phyloP scores from a whole-genome alignment of 2,113 vertebrate genomes.

The Passerina amoena region DNA sequence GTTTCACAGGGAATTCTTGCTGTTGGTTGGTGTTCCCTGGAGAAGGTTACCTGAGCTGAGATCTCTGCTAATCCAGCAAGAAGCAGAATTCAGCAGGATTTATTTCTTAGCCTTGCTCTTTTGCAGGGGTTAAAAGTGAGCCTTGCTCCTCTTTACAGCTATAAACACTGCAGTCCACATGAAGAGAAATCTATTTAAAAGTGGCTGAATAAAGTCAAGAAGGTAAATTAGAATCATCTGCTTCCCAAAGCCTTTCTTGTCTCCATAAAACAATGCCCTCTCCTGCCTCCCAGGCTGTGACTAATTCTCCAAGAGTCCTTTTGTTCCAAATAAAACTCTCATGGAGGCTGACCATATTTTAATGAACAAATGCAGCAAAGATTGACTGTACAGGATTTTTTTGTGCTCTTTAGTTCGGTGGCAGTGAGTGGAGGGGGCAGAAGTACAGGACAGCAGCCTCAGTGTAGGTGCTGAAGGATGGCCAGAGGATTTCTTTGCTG shows the following conservation, averaged over 20 bases:
- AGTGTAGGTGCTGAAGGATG: background rate
- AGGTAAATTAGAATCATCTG: constrained; percentile 71
- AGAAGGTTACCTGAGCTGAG: background rate
- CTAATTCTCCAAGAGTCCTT: constrained; percentile 49
- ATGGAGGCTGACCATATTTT: constrained; percentile 57
- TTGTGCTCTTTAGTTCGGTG: background rate
- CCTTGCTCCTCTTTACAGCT: background rate
- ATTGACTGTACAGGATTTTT: background rate
- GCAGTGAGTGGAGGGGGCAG: background rate
- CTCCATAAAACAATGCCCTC: constrained; percentile 60
- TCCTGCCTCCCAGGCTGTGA: constrained; percentile 67
- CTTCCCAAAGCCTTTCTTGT: constrained; percentile 54
- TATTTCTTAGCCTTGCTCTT: background rate
- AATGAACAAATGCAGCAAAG: constrained; percentile 19
- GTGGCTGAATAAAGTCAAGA: constrained; percentile 56
- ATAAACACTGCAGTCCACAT: background rate
- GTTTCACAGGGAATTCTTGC: background rate
- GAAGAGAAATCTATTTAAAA: constrained; percentile 47
- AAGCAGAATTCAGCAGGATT: background rate
- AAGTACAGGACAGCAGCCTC: background rate
- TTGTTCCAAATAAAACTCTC: constrained; percentile 53
- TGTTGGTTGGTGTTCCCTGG: background rate
- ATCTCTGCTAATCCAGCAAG: background rate
- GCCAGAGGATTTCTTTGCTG: background rate
- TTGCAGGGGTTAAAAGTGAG: constrained; percentile 13